Evolutionary conservation across 2,113 vertebrate species (phyloP), one percentile per base, ranked within the genome.

Genomic region (Todiramphus chloris): DNA sequence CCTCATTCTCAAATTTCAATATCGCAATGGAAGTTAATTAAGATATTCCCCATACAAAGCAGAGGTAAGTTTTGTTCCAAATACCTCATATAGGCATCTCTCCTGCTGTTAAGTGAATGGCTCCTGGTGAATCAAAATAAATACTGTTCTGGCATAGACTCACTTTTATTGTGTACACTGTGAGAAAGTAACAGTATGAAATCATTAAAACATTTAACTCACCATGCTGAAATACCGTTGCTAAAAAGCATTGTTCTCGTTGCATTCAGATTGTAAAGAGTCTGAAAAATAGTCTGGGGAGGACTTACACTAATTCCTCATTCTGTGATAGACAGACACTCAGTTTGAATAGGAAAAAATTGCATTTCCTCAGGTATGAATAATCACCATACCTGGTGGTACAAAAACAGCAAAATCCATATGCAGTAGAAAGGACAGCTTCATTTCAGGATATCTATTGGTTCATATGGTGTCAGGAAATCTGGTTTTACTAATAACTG

Each of bases 11-110:
- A 73, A 80, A 72, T 85, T 97, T 95, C 95, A 96, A 66, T 95
- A 96, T 93, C 94, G 87, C 95, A 95, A 80, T 83, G 83, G 83
- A 94, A 96, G 75, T 96, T 96, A 95, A 96, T 96, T 96, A 96
- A 96, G 81, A 87, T 95, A 94, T 92, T 96, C 77, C 80, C 83
- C 12, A 33, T 62, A 94, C 73, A 94, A 94, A 91, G 48, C 58
- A 95, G 93, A 94, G 94, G 89, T 91, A 94, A 76, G 62, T 89
- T 96, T 97, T 92, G 70, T 94, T 94, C 74, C 81, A 91, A 96
- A 94, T 70, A 67, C 90, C 51, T 93, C 67, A 90, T 63, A 77
- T 21, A 93, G 94, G 55, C 87, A 70, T 83, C 67, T 94, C 55
- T 89, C 95, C 81, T 93, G 59, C 95, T 94, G 87, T 66, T 93